Base-by-base conservation (phyloP, 2,797 vertebrate genomes). In the Phoebastria nigripes region DNA sequence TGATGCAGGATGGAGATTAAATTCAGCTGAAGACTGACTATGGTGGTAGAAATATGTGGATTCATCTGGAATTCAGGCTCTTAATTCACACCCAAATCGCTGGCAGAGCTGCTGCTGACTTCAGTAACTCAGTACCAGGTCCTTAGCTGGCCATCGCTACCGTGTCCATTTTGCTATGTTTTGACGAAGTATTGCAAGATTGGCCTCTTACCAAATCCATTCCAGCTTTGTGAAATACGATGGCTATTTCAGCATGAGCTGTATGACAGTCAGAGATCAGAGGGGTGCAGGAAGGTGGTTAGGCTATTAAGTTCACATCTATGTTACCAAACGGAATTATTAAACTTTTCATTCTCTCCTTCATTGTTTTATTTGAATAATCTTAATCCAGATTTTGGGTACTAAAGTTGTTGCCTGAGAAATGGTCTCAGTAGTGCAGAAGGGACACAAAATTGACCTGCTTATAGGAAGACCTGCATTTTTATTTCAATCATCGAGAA, bases 1-100 rank as follows among this genome's bases (percentile, higher is more conserved):
- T 94, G 93, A 92, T 79, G 62, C 49, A 87, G 42, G 80, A 61
- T 54, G 62, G 59, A 84, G 73, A 84, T 89, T 87, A 87, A 90
- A 83, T n/a, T 94, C 69, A 76, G 41, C 24, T 90, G 89, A 67
- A 83, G 65, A 49, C 56, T 71, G 65, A 63, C 49, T 59, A 22
- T 69, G n/a, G n/a, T 74, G 46, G 24, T 47, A 86, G 61, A 91
- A 93, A 81, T 67, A 69, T 15, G 39, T 93, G 86, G 76, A 65
- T 87, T 92, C 82, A 56, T 80, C 52, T 67, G 52, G 71, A 94
- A 82, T 91, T 93, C 72, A 84, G 77, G 28, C 49, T 88, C 55
- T 69, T 79, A 72, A 41, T 89, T 96, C 80, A 87, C 70, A 73
- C 66, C 56, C 63, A 87, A 72, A 80, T 31, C 1, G 0, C 67